These are phyloP conservation scores for Cheilosia impressa DNA, from an alignment of 2,888 invertebrate species.

Conservation along the genomic window DNA sequence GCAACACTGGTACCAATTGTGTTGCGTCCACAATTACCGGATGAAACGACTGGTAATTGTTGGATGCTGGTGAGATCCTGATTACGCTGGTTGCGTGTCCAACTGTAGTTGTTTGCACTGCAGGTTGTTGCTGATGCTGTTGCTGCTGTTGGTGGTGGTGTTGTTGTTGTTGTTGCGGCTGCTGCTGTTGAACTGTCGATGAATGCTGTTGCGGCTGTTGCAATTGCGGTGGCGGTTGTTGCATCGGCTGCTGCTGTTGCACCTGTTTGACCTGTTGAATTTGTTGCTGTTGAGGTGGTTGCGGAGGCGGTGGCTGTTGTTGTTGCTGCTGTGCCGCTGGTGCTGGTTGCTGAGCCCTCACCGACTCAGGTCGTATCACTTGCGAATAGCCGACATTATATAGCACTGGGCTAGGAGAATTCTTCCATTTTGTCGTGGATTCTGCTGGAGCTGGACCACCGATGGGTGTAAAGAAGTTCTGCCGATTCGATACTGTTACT, in stretches of 20 bases:
- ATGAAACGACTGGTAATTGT: constrained; percentile 82
- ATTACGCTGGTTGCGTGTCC: constrained; percentile 91
- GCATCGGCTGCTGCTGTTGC: constrained; percentile 80
- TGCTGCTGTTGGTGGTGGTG: constrained; percentile 68
- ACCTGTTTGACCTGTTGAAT: constrained; percentile 82
- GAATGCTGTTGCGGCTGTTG: constrained; percentile 76
- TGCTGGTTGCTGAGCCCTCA: constrained; percentile 78
- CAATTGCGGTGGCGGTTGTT: constrained; percentile 78
- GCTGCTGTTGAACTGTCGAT: constrained; percentile 78
- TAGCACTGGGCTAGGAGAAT: constrained; percentile 82
- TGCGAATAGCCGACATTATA: constrained; percentile 81
- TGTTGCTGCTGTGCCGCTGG: constrained; percentile 67
- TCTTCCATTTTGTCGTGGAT: constrained; percentile 81
- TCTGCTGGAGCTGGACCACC: constrained; percentile 77
- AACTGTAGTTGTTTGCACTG: constrained; percentile 82
- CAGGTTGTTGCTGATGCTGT: constrained; percentile 65
- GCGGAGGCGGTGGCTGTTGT: constrained; percentile 76
- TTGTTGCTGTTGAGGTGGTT: constrained; percentile 78
- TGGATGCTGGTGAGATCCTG: constrained; percentile 90
- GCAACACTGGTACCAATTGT: constrained; percentile 90
- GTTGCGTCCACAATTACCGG: constrained; percentile 93
- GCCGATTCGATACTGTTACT: constrained; percentile 89
- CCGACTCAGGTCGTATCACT: constrained; percentile 80
- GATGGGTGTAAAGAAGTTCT: constrained; percentile 97
- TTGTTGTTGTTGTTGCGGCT: constrained; percentile 81